Base-by-base conservation (phyloP, 1,140 invertebrate genomes). In the Nylanderia fulva region DNA sequence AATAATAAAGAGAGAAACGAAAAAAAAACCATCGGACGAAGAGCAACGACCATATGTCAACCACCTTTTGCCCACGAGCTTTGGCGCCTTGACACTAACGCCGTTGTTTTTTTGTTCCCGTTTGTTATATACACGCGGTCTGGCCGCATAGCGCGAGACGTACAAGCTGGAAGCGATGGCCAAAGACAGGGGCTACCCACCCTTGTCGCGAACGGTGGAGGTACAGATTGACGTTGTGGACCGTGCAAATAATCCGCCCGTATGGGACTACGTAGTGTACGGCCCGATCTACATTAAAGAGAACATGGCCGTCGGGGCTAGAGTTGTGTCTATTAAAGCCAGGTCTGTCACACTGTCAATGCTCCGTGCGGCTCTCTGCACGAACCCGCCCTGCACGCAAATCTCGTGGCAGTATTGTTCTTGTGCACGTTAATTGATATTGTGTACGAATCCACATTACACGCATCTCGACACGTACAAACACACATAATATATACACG, bases 181-280 rank as follows among this genome's bases (percentile, higher is more conserved):
- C 95, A 97, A 98, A 97, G 98, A 99, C 96, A 98, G 98, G 96
- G 98, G 98, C 94, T 98, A 97, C 95, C 98, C 98, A 95, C 97
- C 98, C 95, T 96, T 98, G 95, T 98, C 98, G 94, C 96, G 98
- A 96, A 98, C 98, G 94, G 98, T 99, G 95, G 98, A 99, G 96
- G 98, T 99, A 95, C 97, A 98, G 95, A 98, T 99, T 96, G 98
- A 99, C 96, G 98, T 99, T 96, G 98, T 99, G 96, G 98, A 99
- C 96, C 97, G 98, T 95, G 98, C 98, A 91, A 99, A 99, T 97
- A 99, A 99, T 96, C 98, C 98, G 95, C 98, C 98, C 95, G 97
- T 99, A 94, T 99, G 98, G 98, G 98, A 99, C 96, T 97, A 98
- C 96, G 97, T 97, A 93, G 97, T 98, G 95, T 99, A 99, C 96